phyloP scores from a whole-genome alignment of 1,140 invertebrate genomes.

The Archivesica marissinica region DNA sequence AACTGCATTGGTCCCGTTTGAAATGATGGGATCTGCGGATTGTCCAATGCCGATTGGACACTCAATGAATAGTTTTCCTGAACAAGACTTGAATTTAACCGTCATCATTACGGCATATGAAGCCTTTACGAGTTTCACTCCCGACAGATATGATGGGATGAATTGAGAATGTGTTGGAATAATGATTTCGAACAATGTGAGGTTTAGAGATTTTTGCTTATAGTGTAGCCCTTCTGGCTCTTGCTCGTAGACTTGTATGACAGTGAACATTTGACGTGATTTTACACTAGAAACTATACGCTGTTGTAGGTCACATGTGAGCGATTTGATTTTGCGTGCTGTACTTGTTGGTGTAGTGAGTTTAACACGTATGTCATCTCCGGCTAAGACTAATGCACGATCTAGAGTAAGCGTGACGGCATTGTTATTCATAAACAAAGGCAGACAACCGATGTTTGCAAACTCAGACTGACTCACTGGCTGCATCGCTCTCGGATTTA shows the following conservation, averaged over 20 bases:
- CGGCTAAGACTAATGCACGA: conserved; percentile 75
- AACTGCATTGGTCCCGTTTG: conserved; percentile 69
- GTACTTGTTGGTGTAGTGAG: conserved; percentile 62
- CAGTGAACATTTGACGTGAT: conserved; percentile 58
- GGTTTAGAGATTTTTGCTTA: conserved; percentile 55
- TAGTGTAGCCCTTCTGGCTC: conserved; percentile 64
- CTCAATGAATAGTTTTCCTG: conserved; percentile 73
- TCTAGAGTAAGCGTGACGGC: conserved; percentile 70
- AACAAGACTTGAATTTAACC: conserved; percentile 71
- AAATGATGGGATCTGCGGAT: conserved; percentile 66
- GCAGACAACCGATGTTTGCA: conserved; percentile 63
- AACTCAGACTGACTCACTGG: conserved; percentile 70
- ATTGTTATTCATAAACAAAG: conserved; percentile 53
- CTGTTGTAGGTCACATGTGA: conserved; percentile 71
- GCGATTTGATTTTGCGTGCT: conserved; percentile 67
- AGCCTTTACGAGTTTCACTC: conserved; percentile 69
- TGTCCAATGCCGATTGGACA: conserved; percentile 77
- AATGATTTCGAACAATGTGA: conserved; percentile 67
- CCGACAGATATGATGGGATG: conserved; percentile 71
- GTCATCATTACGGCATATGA: conserved; percentile 71
- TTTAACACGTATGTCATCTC: conserved; percentile 76
- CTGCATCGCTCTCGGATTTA: conserved; percentile 67
- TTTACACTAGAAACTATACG: conserved; percentile 60
- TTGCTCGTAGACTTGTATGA: conserved; percentile 63
- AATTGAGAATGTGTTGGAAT: conserved; percentile 71